These are phyloP conservation scores for Caenorhabditis doughertyi DNA, from an alignment of 2,888 invertebrate species.

Conservation along the genomic window DNA sequence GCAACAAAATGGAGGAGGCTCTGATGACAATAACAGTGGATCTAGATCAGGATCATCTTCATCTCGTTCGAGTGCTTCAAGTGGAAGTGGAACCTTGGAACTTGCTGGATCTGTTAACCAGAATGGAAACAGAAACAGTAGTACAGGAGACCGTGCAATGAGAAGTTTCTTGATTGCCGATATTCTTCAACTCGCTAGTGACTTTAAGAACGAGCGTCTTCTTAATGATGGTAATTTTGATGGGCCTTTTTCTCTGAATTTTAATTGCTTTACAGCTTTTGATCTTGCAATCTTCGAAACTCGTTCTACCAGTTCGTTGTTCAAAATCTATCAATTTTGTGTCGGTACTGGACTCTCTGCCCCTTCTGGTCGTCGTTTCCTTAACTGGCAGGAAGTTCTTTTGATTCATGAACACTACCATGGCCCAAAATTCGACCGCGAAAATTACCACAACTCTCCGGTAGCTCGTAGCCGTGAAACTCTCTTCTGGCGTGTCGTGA, in stretches of 20 bases:
- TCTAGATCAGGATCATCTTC: conserved; percentile 19
- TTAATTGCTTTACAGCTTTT: conserved; percentile 14
- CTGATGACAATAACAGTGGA: conserved; percentile 7
- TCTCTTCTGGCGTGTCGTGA: conserved; percentile 16
- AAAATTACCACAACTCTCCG: background rate
- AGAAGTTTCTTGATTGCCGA: conserved; percentile 49
- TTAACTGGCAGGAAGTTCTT: conserved; percentile 1
- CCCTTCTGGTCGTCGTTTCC: background rate
- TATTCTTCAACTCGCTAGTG: conserved; percentile 39
- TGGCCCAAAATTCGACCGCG: conserved; percentile 11
- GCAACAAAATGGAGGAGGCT: background rate
- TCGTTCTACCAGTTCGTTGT: background rate
- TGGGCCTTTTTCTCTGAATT: background rate
- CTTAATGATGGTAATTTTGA: conserved; percentile 19
- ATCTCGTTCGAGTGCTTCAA: conserved; percentile 36
- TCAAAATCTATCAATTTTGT: background rate
- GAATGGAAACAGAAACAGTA: conserved; percentile 25
- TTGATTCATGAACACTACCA: conserved; percentile 17
- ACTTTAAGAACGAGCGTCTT: conserved; percentile 10
- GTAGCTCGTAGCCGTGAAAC: background rate
- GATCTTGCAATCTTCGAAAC: conserved; percentile 26
- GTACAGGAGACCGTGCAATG: conserved; percentile 11
- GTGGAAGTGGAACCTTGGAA: conserved; percentile 42
- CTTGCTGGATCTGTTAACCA: conserved; percentile 5
- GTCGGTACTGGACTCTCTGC: background rate